Base-by-base conservation (phyloP, 2,888 invertebrate genomes). In the Andrena flavipes region DNA sequence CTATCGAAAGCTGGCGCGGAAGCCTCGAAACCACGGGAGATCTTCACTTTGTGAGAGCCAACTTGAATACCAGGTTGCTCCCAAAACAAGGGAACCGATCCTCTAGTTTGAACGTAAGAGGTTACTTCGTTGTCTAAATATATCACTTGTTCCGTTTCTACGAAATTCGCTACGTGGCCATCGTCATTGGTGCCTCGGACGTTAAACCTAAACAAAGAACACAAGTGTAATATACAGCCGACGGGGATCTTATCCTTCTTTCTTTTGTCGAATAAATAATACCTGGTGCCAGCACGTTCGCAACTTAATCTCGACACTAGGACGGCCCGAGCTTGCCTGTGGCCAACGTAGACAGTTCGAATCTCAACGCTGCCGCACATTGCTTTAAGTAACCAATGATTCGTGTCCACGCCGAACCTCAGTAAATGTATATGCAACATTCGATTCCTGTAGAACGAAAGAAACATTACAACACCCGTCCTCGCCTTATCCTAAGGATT, bases 141-240 rank as follows among this genome's bases (percentile, higher is more conserved):
- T 89, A 98, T 97, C 20, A 99, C 98, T 95, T 99, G 99, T 94
- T 99, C 99, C 0, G 99, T 99, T 96, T 99, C 99, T 35, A 99
- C 99, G 95, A 99, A 99, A 95, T 99, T 99, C 0, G 99, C 99
- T 20, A 99, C 99, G 95, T 99, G 98, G 0, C 99, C 99, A 93
- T 99, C 98, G 95, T 99, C 99, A 94, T 99, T 99, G 85, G 98
- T 98, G n/a, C 99, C 99, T 87, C 99, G 95, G 0, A 99, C 99
- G 95, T 99, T 99, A 93, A 99, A 99, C 87, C 97, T 96, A 73
- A 6, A 64, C 29, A 72, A 64, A 29, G 5, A 77, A 74, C 6
- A 42, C 5, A 60, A 62, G 59, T 65, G 26, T 1, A 49, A 33
- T 59, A 42, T 8, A 10, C 30, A 59, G 1, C 16, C 26, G 6